phyloP scores from a whole-genome alignment of 2,113 vertebrate species.

The Nannospalax galili region DNA sequence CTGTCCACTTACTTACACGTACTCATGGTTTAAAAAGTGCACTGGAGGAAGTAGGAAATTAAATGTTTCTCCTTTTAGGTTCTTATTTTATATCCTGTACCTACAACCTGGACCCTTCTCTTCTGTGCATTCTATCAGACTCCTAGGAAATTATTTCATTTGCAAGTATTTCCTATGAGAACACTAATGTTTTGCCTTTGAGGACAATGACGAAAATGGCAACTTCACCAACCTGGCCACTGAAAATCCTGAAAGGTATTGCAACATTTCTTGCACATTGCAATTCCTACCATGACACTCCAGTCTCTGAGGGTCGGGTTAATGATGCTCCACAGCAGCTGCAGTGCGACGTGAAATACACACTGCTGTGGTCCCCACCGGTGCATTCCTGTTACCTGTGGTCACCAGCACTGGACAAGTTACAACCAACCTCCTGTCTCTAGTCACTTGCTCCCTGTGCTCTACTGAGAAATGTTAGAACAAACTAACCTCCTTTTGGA shows the following conservation, averaged over 20 bases:
- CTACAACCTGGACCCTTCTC: background rate
- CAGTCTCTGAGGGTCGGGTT: slow-evolving; percentile 88
- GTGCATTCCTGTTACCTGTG: slow-evolving; percentile 91
- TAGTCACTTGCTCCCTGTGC: slow-evolving; percentile 80
- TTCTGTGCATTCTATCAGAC: slow-evolving; percentile 20
- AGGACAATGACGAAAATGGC: slow-evolving; percentile 40
- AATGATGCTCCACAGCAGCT: slow-evolving; percentile 90
- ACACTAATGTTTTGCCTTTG: slow-evolving; percentile 17
- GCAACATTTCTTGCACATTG: slow-evolving; percentile 71
- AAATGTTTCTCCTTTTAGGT: background rate
- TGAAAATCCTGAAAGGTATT: slow-evolving; percentile 66
- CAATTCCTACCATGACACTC: slow-evolving; percentile 81
- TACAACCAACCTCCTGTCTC: slow-evolving; percentile 82
- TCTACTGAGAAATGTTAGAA: slow-evolving; percentile 78
- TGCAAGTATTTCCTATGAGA: slow-evolving; percentile 43
- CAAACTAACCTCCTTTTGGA: slow-evolving; percentile 81
- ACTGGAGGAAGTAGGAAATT: background rate
- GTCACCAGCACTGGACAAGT: slow-evolving; percentile 85
- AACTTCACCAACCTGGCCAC: slow-evolving; percentile 34
- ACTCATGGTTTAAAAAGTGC: slow-evolving; percentile 7
- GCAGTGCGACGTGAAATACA: slow-evolving; percentile 89
- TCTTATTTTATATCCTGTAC: slow-evolving; percentile 10
- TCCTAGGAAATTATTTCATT: slow-evolving; percentile 41
- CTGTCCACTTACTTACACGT: slow-evolving; percentile 18
- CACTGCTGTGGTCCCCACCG: slow-evolving; percentile 81